Base-by-base conservation (phyloP, 35 echinoderm and acorn worm species). In the Holothuria glaberrima region DNA sequence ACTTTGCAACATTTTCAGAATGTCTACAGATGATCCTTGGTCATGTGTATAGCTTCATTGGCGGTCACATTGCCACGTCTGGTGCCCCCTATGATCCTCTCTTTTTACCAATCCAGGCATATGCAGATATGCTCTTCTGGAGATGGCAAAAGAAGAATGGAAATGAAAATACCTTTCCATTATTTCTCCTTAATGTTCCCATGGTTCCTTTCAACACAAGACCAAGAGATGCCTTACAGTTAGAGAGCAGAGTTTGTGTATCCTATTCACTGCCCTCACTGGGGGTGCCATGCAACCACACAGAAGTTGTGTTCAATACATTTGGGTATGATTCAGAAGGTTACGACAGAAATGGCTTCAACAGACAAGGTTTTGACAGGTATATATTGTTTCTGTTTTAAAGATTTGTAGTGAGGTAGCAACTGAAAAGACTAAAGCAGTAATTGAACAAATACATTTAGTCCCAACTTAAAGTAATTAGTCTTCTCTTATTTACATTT, bases 91-190 rank as follows among this genome's bases (percentile, higher is more conserved):
- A 95, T 50, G 97, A 99, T 66, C 97, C 97, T 13, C 61, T 99
- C 20, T 99, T 99, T 64, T 91, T 92, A 46, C 88, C 93, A 6
- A 46, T 99, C 18, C 97, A 99, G n/a, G 71, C 97, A 18, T 99
- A 99, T 48, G 86, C 94, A 0, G 97, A 99, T 63, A 99, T 95
- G 97, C 84, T 99, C 14, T 99, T 91, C 86, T 95, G 93, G 97
- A 72, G 87, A 0, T 99, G 97, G 97, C 97, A 95, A 57, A 89
- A 93, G 22, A 91, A 67, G 46, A 36, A 82, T 1, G 77, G 91
- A 0, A 91, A 94, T 25, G 25, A 19, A 30, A 78, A 90, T 36
- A 93, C 67, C 32, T 91, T 92, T 34, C 93, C 97, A 44, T 48
- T 69, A 21, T 89, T 90, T 69, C 81, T 90, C 9, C 44, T 88